These are phyloP conservation scores for Odontamblyopus rebecca DNA, from an alignment of 2,797 vertebrate species.

Conservation along the genomic window DNA sequence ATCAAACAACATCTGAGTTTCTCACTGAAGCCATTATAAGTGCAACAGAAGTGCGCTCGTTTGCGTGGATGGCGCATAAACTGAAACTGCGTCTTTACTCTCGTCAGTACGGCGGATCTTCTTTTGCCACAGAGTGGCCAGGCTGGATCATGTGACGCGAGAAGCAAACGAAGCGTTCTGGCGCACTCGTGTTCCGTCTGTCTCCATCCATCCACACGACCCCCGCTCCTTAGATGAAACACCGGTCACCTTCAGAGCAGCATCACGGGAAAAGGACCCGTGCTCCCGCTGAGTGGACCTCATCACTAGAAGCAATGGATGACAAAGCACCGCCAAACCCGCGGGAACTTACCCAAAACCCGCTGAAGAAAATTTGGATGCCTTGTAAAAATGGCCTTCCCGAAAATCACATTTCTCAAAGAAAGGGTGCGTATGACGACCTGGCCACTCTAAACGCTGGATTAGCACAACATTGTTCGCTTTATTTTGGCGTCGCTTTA, in stretches of 20 bases:
- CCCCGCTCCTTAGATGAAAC: constrained; percentile 57
- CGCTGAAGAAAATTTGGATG: constrained; percentile 93
- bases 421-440: constrained; percentile 81
- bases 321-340: constrained; percentile 59
- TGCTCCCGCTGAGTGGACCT: constrained; percentile 32
- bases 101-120: constrained; percentile 32
- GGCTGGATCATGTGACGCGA: constrained; percentile 40
- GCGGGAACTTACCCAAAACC: constrained; percentile 90
- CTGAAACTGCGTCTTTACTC: constrained; percentile 25
- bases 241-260: constrained; percentile 56
- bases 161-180: background rate
- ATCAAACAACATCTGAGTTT: no score
- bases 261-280: constrained; percentile 57
- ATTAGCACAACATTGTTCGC: background rate
- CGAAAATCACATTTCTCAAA: constrained; percentile 84
- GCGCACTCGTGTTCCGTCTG: fast-evolving
- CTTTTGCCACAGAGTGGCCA: background rate
- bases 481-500: background rate
- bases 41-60: background rate
- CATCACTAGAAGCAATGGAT: constrained; percentile 54
- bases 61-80: background rate
- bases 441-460: background rate
- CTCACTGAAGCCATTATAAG: no score
- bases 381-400: constrained; percentile 89
- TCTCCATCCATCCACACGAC: constrained; percentile 37